These are phyloP conservation scores for Corynorhinus townsendii DNA, from an alignment of 2,113 vertebrate genomes.

Conservation along the genomic window DNA sequence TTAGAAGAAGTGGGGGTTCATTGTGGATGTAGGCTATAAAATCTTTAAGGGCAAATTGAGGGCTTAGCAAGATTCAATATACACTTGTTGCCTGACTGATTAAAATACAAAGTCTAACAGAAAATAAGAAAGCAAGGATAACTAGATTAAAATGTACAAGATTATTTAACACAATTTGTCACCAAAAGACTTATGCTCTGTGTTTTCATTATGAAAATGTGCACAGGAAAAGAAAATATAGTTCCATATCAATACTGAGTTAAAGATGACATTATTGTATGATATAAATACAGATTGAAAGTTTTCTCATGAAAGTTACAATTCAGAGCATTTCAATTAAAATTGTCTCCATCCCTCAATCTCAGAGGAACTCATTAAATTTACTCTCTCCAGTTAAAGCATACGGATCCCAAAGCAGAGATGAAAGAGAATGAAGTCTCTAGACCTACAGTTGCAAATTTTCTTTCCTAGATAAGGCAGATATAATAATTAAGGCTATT, in stretches of 20 bases:
- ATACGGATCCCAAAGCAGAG: not conserved
- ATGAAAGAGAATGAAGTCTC: not conserved
- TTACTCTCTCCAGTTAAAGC: constrained; percentile 9
- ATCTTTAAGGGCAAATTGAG: not conserved
- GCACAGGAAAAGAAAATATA: not conserved
- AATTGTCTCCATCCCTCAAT: not conserved
- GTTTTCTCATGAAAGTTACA: not conserved
- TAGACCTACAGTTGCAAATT: not conserved
- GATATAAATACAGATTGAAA: not conserved
- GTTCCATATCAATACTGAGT: not conserved
- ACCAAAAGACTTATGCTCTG: not conserved
- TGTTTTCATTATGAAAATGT: not conserved
- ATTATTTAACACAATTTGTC: not conserved
- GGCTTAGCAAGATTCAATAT: not conserved
- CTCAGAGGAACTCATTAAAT: constrained; percentile 36
- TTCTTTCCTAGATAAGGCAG: not conserved
- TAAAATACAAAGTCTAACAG: not conserved
- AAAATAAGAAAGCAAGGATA: not conserved
- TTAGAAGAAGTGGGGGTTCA: not conserved
- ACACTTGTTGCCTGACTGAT: not conserved
- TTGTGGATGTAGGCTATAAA: not conserved
- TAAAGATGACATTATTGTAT: not conserved
- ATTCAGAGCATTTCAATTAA: not conserved
- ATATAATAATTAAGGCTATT: not conserved
- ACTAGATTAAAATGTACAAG: not conserved